These are phyloP conservation scores for Dryoscopus gambensis DNA, from an alignment of 2,113 vertebrate genomes.

Conservation along the genomic window DNA sequence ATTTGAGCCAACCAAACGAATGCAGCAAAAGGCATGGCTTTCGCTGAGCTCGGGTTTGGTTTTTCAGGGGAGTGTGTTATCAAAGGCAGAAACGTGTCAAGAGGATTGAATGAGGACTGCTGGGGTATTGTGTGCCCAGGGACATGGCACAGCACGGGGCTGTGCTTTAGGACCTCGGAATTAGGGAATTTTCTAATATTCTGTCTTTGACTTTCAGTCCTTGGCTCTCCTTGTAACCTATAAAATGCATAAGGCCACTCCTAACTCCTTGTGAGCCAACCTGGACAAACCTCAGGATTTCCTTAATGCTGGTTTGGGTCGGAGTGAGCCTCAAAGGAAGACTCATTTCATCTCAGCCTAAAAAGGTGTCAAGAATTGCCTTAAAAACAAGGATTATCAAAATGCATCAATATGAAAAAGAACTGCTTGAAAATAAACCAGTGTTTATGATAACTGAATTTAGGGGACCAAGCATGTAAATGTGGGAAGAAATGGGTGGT, in stretches of 20 bases:
- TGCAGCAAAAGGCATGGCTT: background rate
- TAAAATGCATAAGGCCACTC: background rate
- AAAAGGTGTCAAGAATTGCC: background rate
- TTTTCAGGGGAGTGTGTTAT: background rate
- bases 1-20: background rate
- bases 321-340: background rate
- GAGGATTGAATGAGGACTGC: background rate
- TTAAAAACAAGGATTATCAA: background rate
- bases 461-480: background rate
- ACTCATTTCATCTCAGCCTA: background rate
- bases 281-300: background rate
- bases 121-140: background rate
- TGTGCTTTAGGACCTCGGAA: background rate
- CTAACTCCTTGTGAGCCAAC: background rate
- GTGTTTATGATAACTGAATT: background rate
- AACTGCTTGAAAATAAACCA: background rate
- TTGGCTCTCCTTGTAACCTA: background rate
- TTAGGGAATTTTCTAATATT: background rate
- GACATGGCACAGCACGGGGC: fast-evolving
- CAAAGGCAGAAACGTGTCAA: background rate
- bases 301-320: background rate
- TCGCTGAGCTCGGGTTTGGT: background rate
- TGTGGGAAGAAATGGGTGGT: background rate
- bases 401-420: background rate
- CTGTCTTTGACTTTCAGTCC: background rate